Evolutionary conservation across 2,113 vertebrate genomes (phyloP).

Genomic region (Zosterops hypoxanthus): DNA sequence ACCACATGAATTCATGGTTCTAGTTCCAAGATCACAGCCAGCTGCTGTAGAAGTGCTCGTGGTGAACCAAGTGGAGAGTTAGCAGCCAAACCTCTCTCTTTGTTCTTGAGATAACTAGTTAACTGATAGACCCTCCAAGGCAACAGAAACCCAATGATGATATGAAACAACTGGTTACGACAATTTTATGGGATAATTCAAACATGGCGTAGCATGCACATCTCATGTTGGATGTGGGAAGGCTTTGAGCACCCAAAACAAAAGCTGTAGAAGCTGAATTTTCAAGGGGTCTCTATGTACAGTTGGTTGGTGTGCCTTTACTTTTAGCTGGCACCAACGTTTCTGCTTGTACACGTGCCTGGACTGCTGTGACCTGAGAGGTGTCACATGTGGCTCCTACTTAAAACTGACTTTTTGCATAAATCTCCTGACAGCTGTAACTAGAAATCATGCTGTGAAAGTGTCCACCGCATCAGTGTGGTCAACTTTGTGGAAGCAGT

Average conservation of each 20-base stretch:
- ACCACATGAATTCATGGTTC: not conserved
- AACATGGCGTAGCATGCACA: not conserved
- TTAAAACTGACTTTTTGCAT: not conserved
- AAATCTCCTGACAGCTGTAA: not conserved
- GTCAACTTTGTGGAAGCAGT: not conserved
- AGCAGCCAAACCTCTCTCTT: not conserved
- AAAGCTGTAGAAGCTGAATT: not conserved
- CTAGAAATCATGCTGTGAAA: not conserved
- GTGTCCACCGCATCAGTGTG: accelerated
- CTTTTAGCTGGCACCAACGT: accelerated
- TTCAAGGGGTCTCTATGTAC: accelerated
- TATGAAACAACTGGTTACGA: not conserved
- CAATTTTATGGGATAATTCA: not conserved
- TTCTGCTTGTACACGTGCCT: not conserved
- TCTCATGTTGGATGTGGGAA: not conserved
- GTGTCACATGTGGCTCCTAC: not conserved
- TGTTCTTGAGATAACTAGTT: not conserved
- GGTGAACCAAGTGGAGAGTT: not conserved
- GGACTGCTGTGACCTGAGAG: not conserved
- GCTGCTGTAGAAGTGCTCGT: accelerated
- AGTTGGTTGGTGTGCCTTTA: not conserved
- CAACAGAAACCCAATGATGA: not conserved
- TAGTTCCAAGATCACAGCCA: not conserved
- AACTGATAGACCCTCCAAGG: not conserved
- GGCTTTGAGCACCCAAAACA: not conserved